Conservation (phyloP, 1,140 invertebrate species). For the Conus betulinus region DNA sequence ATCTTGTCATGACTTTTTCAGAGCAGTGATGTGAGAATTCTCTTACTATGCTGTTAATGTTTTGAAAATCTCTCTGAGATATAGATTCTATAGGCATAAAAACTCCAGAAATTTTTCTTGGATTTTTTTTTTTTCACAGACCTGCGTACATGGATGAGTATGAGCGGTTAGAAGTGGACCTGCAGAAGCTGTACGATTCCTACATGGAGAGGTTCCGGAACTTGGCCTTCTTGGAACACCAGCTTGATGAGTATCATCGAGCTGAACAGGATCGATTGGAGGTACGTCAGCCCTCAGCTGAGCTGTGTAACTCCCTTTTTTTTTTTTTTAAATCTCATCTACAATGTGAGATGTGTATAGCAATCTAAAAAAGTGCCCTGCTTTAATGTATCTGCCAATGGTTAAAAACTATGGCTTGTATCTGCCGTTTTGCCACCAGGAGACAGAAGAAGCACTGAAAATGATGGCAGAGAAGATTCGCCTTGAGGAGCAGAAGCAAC, state of each 20-base stretch:
- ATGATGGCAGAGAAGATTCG: slow-evolving; percentile 70
- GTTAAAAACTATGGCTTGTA: too few species aligned
- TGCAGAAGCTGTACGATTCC: slow-evolving; percentile 87
- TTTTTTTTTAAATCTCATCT: too few species aligned
- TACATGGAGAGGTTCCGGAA: slow-evolving; percentile 93
- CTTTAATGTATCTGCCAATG: too few species aligned
- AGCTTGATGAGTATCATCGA: slow-evolving; percentile 84
- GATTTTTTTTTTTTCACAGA: slow-evolving; percentile 75
- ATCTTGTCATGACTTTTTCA: too few species aligned
- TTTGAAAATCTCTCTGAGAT: too few species aligned
- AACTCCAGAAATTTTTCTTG: too few species aligned
- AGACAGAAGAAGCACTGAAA: slow-evolving; percentile 69
- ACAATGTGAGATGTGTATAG: too few species aligned
- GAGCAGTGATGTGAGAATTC: too few species aligned
- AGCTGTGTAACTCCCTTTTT: too few species aligned
- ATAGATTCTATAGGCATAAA: too few species aligned
- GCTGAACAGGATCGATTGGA: slow-evolving; percentile 84
- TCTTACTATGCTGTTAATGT: too few species aligned
- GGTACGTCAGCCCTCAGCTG: slow-evolving; percentile 64
- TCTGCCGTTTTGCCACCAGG: slow-evolving; percentile 48
- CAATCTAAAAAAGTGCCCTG: too few species aligned
- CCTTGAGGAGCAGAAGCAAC: slow-evolving; percentile 64
- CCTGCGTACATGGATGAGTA: slow-evolving; percentile 99
- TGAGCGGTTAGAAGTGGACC: slow-evolving; percentile 90
- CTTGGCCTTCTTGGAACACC: slow-evolving; percentile 87